phyloP scores from a whole-genome alignment of 2,113 vertebrate genomes.

The Procavia capensis region DNA sequence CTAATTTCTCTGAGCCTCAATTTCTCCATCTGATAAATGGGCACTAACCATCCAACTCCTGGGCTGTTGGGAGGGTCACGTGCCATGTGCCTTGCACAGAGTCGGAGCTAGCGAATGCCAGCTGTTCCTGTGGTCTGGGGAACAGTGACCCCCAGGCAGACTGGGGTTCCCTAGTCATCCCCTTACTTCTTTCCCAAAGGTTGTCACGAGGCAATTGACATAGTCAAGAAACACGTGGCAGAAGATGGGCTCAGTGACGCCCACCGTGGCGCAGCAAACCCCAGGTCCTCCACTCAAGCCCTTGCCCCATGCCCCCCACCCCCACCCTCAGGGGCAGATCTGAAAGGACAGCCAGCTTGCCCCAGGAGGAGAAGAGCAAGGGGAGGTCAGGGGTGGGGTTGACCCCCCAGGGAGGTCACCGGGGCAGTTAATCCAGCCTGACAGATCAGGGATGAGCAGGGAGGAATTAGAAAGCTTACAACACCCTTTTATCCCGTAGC shows the following conservation, averaged over 20 bases:
- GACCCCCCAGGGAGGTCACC: slow-evolving; percentile 79
- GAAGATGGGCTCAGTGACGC: neutral
- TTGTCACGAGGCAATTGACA: neutral
- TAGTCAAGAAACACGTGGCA: neutral
- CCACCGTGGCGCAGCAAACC: neutral
- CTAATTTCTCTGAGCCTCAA: neutral
- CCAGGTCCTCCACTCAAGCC: neutral
- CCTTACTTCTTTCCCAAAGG: neutral
- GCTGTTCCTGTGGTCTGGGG: slow-evolving; percentile 1
- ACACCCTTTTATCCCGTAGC: slow-evolving; percentile 80
- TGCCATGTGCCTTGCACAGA: neutral
- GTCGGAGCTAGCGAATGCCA: neutral
- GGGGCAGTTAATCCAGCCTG: slow-evolving; percentile 81
- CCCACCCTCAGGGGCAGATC: neutral
- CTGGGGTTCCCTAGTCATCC: neutral
- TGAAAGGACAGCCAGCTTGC: neutral
- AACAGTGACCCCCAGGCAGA: slow-evolving; percentile 3
- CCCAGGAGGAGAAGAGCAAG: slow-evolving; percentile 58
- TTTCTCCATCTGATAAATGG: slow-evolving; percentile 17
- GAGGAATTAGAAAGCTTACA: slow-evolving; percentile 80
- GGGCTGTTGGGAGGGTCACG: neutral
- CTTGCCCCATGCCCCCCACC: neutral
- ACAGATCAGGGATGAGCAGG: slow-evolving; percentile 66
- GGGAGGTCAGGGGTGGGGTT: slow-evolving; percentile 76
- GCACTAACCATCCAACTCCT: neutral